Base-by-base conservation (phyloP, 2,888 invertebrate genomes). In the Hydroisotoma schaefferi region DNA sequence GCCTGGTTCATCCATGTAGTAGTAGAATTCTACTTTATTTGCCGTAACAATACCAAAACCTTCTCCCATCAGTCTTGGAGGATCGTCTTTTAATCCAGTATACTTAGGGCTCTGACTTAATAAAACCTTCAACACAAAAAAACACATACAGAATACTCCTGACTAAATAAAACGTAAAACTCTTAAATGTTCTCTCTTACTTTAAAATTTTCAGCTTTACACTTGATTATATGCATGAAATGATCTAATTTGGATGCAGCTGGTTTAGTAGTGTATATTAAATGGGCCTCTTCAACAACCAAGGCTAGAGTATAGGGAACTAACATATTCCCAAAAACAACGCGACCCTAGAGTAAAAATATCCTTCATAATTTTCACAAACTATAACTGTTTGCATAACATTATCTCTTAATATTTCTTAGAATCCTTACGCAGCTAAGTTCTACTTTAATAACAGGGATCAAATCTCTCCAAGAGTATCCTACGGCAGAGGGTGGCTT, bases 1-100 rank as follows among this genome's bases (percentile, higher is more conserved):
- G 81, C 94, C 95, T 54, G 94, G 88, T 76, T 97, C 94, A 78
- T 99, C 98, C 89, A 95, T 93, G 75, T 94, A 95, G 78, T 94
- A 95, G 77, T 95, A 95, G 25, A 97, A 82, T 76, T 95, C 92
- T 73, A 97, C 86, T 75, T 89, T 88, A 76, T 95, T 95, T 2
- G 94, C 92, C 76, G 94, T 94, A 81, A 98, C 86, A 10, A 99
- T 85, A 1, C 95, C 95, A 79, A 98, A 98, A 0, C 97, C 98
- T 79, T 95, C 95, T 3, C 98, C 98, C 97, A 98, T 98, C 74
- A 90, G 94, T 51, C 92, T 80, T 0, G 98, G 98, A 0, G 98
- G 95, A 74, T 94, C 94, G 78, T 94, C 94, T 4, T 90, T 86
- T 81, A 90, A 85, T 5, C 93, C 92, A 2, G 87, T 90, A 77